Evolutionary conservation across 2,113 vertebrate genomes (phyloP), one percentile per base, ranked within the genome.

Genomic region (Nesogale talazaci): DNA sequence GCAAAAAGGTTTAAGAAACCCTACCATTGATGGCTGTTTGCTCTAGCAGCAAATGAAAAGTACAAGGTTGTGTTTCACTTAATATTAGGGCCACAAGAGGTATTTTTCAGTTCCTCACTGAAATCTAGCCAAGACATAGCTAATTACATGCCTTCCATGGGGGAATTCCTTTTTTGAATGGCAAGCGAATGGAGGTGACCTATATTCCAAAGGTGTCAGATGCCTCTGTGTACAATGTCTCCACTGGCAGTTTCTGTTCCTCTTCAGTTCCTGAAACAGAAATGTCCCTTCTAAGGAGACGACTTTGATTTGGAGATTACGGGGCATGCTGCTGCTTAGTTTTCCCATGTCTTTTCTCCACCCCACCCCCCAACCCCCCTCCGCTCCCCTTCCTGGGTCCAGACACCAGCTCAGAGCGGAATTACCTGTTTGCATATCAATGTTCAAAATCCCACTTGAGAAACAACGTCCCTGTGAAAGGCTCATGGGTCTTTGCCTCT

Each of bases 351-450:
- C n/a, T n/a, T n/a, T n/a, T n/a, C n/a, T n/a, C n/a, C n/a, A n/a
- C n/a, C n/a, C n/a, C n/a, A n/a, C n/a, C n/a, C n/a, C n/a, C n/a
- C n/a, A n/a, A n/a, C n/a, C n/a, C n/a, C n/a, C n/a, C n/a, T n/a
- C n/a, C n/a, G 75, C 34, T 82, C 36, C 8, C 29, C 61, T 86
- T 88, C 14, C 31, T 63, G 72, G 57, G 34, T 12, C 23, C 84
- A 34, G 34, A n/a, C 57, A 36, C 63, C 25, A 16, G 42, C 34
- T 12, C 27, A 56, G 34, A 46, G 56, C 40, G n/a, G 16, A 42
- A 40, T 93, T 83, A 82, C 88, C 83, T 70, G 76, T 70, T 93
- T 76, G 95, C 27, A 25, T 89, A 85, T 85, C 77, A 87, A 5
- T n/a, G 38, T 89, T 86, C 69, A 80, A 91, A 77, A 90, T 65